Base-by-base conservation (phyloP, 2,888 invertebrate genomes). In the Aethes cnicana region DNA sequence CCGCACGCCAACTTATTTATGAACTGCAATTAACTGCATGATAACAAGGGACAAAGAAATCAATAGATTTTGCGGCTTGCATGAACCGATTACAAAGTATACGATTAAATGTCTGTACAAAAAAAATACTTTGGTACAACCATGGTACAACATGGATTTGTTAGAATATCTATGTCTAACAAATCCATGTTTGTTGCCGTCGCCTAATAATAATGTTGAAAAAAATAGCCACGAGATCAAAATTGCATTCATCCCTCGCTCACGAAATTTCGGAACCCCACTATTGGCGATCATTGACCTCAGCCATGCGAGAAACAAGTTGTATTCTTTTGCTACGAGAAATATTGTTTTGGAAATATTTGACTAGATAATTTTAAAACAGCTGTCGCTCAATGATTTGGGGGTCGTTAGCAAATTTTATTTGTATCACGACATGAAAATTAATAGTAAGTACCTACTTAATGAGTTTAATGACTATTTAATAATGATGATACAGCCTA, bases 21-120 rank as follows among this genome's bases (percentile, higher is more conserved):
- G 52, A 46, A 52, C 52, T 52, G 39, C 52, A 52, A 52, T 52
- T 52, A 52, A 52, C 30, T 52, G 52, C 52, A 32, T 46, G 37
- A 44, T 46, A 46, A 39, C 46, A 46, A 50, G 50, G 44, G 50
- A 32, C 50, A 37, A 37, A 25, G 44, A 39, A 39, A 52, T 46
- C 52, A 18, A 52, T 52, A 52, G 37, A 30, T 48, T 52, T 46
- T 46, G 50, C 50, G 30, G 18, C 28, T 28, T 25, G 12, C 11
- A 11, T 43, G 8, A 17, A 11, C 14, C 12, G 36, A 18, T 9
- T 33, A 17, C 5, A 1, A 12, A 20, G 18, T 23, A 11, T 21
- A 21, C 32, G 21, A 32, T 43, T 42, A 30, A 14, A n/a, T 7
- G 4, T 7, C 4, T 25, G 7, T 7, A 17, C 12, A 12, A 3